Evolutionary conservation across 2,888 invertebrate genomes (phyloP), one percentile per base, ranked within the genome.

Genomic region (Stenurella melanura): DNA sequence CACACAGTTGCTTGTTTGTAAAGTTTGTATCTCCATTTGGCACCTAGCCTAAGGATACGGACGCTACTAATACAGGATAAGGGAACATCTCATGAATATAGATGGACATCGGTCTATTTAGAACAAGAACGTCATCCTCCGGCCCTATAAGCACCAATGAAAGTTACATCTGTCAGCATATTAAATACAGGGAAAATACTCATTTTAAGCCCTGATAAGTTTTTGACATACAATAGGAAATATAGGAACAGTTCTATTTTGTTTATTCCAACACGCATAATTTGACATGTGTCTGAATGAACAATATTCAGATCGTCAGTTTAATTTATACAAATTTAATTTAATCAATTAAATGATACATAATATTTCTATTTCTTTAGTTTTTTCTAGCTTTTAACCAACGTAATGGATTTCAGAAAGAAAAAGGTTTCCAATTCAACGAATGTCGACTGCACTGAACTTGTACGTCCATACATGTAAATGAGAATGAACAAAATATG

Each of bases 51-150:
- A 34, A 26, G 56, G 68, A 19, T 56, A n/a, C 56, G 68, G 26
- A 68, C 68, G 30, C 21, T 50, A 15, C 54, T 18, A 54, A 18
- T 17, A n/a, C 26, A 18, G 57, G 26, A 15, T 42, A 56, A 11
- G 68, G 42, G 26, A 68, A 21, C 68, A 21, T 54, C 68, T 68
- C 68, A 68, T 68, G 68, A 68, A 68, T 68, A 68, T 68, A 68
- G 56, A 68, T 68, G 57, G 68, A 15, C 68, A 68, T 68, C 56
- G 56, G 56, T 56, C 56, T 64, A 64, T 64, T 42, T 42, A 12
- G 42, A 64, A 21, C 21, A 64, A 64, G 19, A 64, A 64, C 64
- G 30, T 34, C 56, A 56, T n/a, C 5, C 34, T 56, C 68, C 54
- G 7, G 10, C 9, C 19, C 50, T 42, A 21, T 15, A 18, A 26